Base-by-base conservation (phyloP, 2,888 invertebrate genomes). In the Minunthozetes semirufus region DNA sequence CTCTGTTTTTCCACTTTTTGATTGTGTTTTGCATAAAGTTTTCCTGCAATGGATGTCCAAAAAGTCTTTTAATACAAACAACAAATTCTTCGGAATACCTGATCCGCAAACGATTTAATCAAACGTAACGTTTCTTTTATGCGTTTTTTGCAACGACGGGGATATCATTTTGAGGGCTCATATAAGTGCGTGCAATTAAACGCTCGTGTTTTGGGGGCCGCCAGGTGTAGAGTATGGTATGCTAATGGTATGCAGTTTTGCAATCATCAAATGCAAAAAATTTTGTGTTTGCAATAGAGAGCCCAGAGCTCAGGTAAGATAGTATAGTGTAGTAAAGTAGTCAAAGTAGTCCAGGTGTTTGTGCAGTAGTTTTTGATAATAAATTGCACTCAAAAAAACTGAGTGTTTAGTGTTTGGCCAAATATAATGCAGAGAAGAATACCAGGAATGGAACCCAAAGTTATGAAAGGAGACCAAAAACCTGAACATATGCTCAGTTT, bases 291-390 rank as follows among this genome's bases (percentile, higher is more conserved):
- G 53, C 19, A 19, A 59, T 22, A 59, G 59, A 27, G 59, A 59
- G 59, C 15, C 42, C 15, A 11, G 59, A 59, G 59, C 27, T 27
- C 25, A 27, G 27, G 59, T 27, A 27, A 19, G 22, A 22, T 53
- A 22, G 53, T 19, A 22, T 19, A 19, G 53, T 53, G 48, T 53
- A 22, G 53, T n/a, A 22, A n/a, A 19, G 53, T 53, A n/a, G 53
- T n/a, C n/a, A 53, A n/a, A 59, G 59, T 59, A 59, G 59, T 59
- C 59, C 59, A 59, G 59, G 59, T 59, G 59, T 59, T 59, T 59
- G 27, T 19, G 59, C 19, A 59, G 25, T 59, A 59, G 27, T 27
- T 59, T 59, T 59, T 27, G 59, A 59, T 59, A 59, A 59, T 59
- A 59, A 59, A 59, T 59, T 25, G 59, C 59, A 59, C 59, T 59